phyloP scores from a whole-genome alignment of 92 coral and sea anemone genomes.

The Meandrina meandrites region DNA sequence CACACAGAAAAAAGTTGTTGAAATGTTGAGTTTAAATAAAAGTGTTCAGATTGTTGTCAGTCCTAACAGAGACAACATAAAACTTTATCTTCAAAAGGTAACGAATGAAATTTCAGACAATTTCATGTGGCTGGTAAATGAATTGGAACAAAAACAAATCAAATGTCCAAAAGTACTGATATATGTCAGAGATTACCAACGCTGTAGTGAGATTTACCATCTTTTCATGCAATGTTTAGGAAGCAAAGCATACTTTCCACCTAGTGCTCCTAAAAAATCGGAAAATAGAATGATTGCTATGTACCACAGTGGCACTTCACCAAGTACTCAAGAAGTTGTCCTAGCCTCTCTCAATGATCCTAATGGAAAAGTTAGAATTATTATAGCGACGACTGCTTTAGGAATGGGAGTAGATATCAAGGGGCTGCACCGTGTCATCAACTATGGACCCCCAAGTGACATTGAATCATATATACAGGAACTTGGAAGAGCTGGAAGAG shows the following conservation, averaged over 20 bases:
- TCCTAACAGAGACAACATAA: conserved; percentile 57
- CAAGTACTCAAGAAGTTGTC: conserved; percentile 29
- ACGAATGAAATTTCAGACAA: conserved; percentile 33
- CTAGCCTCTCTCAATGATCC: conserved; percentile 35
- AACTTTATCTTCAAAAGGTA: conserved; percentile 36
- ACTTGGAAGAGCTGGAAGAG: conserved; percentile 56
- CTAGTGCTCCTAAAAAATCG: conserved; percentile 21
- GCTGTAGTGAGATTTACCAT: conserved; percentile 31
- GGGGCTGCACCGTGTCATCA: conserved; percentile 39
- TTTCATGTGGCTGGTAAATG: conserved; percentile 44
- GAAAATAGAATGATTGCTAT: conserved; percentile 49
- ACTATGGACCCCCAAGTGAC: conserved; percentile 53
- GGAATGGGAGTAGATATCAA: conserved; percentile 59
- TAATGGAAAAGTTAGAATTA: conserved; percentile 39
- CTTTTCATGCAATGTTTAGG: conserved; percentile 34
- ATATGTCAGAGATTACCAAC: conserved; percentile 34
- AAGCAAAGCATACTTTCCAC: conserved; percentile 14
- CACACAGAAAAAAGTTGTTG: conserved; percentile 36
- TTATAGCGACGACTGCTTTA: conserved; percentile 53
- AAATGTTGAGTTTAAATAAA: conserved; percentile 34
- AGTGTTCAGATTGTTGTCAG: conserved; percentile 53
- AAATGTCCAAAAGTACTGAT: conserved; percentile 29
- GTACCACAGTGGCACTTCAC: conserved; percentile 59
- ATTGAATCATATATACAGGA: conserved; percentile 51
- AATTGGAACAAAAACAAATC: conserved; percentile 25